Conservation (phyloP, 2,888 invertebrate genomes). For the Tachina grossa region DNA sequence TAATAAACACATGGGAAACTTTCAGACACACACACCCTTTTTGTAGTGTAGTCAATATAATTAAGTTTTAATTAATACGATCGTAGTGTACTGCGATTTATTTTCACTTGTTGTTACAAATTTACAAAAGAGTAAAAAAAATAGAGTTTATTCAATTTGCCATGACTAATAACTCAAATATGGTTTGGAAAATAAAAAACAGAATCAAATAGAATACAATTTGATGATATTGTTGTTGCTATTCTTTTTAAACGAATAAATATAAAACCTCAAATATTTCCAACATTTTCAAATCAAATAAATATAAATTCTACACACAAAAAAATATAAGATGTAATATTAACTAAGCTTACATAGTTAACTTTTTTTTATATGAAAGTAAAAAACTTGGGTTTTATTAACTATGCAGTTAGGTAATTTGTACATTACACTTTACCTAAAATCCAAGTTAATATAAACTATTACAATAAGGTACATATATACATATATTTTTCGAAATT, state of each 20-base stretch:
- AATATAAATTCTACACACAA: conserved; percentile 68
- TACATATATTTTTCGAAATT: too few species aligned
- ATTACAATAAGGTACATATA: too few species aligned
- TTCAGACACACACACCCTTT: conserved; percentile 34
- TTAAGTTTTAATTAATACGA: conserved; percentile 52
- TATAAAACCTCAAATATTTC: conserved; percentile 68
- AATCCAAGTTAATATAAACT: too few species aligned
- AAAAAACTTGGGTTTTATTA: too few species aligned
- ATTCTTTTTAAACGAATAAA: conserved; percentile 34
- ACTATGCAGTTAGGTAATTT: too few species aligned
- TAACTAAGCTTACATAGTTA: too few species aligned
- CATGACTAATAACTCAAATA: conserved; percentile 65
- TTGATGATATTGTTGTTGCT: conserved; percentile 33
- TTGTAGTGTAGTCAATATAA: conserved; percentile 41
- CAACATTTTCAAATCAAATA: conserved; percentile 61
- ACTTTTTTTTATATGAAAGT: too few species aligned
- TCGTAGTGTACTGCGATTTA: conserved; percentile 2
- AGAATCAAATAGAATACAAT: conserved; percentile 56
- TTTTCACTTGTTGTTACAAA: conserved; percentile 22
- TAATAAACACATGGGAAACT: not conserved
- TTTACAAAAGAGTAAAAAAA: not conserved
- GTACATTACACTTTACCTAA: too few species aligned
- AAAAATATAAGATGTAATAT: too few species aligned
- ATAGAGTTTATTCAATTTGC: conserved; percentile 29
- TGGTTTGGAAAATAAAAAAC: conserved; percentile 31